Evolutionary conservation across 1,140 invertebrate species (phyloP), one percentile per base, ranked within the genome.

Genomic region (Phocides pigmalion): DNA sequence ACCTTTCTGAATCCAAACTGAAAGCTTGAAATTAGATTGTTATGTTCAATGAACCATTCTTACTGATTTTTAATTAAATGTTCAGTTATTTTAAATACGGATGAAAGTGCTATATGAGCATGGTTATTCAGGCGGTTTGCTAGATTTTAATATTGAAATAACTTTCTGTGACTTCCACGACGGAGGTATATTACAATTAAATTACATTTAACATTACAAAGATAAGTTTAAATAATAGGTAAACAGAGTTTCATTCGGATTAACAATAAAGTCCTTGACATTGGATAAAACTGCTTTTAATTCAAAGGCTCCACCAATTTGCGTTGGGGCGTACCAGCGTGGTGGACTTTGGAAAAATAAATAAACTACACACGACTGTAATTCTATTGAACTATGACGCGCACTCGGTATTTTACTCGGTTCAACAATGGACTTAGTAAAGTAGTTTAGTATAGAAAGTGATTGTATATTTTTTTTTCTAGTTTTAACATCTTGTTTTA

Each of bases 1-100:
- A n/a, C 59, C 20, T 62, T 54, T 32, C 64, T 32, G 16, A 70
- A 73, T 0, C 67, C 67, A 61, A 66, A 73, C 25, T 73, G 67
- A 5, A 15, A 47, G 11, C 39, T 46, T 1, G 62, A 25, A 14
- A 72, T 15, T 16, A 70, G n/a, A 15, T 53, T 47, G 25, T 65
- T 32, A 20, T 53, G 41, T 42, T 72, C 70, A 2, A 66, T 5
- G 16, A 51, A 65, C 62, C 62, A 65, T 63, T 68, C 58, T 41
- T 66, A 37, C 0, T 62, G 14, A 37, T 64, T 64, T 56, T 64
- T 64, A 5, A 44, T 9, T 2, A 58, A 4, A 16, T 19, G n/a
- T 25, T 58, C 53, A 16, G 12, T 3, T 15, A 58, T 44, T 49
- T 28, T 49, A 5, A 49, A 25, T 3, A 61, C 44, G 11, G 41